Evolutionary conservation across 2,888 invertebrate species (phyloP).

Genomic region (Watsonalla binaria): DNA sequence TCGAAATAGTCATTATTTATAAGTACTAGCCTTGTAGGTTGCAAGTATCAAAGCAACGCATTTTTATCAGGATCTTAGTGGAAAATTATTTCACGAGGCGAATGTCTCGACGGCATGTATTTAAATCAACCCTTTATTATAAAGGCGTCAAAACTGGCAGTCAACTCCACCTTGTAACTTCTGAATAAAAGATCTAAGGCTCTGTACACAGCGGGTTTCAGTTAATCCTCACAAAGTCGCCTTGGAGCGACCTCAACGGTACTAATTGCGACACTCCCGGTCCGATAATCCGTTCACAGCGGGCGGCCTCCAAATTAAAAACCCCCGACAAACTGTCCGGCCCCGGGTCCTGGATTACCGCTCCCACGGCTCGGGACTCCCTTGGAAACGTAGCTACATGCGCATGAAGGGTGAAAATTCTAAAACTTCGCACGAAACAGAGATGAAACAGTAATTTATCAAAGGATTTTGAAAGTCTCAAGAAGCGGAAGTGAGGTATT

Average conservation of each 20-base stretch:
- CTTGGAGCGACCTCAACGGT: constrained; percentile 43
- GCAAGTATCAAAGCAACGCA: not conserved
- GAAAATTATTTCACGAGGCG: not conserved
- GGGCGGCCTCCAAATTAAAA: constrained; percentile 74
- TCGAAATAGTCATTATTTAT: no score
- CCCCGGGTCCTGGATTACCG: constrained; percentile 55
- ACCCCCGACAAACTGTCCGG: constrained; percentile 62
- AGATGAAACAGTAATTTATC: constrained; percentile 78
- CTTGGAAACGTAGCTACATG: constrained; percentile 5
- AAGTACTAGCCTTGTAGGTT: not conserved
- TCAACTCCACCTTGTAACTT: constrained; percentile 7
- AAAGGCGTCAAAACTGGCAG: constrained; percentile 11
- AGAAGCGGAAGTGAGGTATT: constrained; percentile 60
- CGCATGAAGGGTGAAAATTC: constrained; percentile 50
- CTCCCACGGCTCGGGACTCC: constrained; percentile 43
- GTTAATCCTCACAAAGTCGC: constrained; percentile 47
- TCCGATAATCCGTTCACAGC: constrained; percentile 73
- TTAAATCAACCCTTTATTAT: not conserved
- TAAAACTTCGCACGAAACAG: constrained; percentile 59
- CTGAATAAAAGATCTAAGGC: constrained; percentile 13
- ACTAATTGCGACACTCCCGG: constrained; percentile 67
- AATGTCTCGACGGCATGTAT: not conserved
- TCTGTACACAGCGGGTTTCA: constrained; percentile 21
- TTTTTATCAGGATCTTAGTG: no score
- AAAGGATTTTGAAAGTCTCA: constrained; percentile 69